Evolutionary conservation across 2,113 vertebrate species (phyloP), one percentile per base, ranked within the genome.

Genomic region (Notarius quadriscutis): DNA sequence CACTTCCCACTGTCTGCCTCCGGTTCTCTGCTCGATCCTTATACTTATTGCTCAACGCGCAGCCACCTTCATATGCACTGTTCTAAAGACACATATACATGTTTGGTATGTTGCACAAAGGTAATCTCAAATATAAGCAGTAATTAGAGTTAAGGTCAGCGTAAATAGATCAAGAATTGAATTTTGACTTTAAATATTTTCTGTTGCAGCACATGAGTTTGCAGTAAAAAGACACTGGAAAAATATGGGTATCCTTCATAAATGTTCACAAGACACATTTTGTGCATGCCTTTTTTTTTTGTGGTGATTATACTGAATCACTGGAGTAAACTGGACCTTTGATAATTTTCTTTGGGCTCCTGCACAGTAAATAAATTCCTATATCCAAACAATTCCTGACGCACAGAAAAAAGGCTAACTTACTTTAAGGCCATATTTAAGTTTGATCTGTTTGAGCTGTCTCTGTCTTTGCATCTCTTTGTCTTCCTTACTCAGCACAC

Each of bases 391-490:
- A 65, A 41, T 17, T 30, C 67, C 14, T 30, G 18, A 17, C 69
- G 18, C 27, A 10, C 14, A 82, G 1, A 20, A 50, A 9, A 79
- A 20, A 18, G 10, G 11, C 27, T 62, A 83, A 93, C 95, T 95
- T 90, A 99, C 98, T 95, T 99, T 97, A 81, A 99, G 96, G 75
- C 98, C 98, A 10, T 99, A 99, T 95, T 98, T 99, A 71, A 97
- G 96, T 91, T 98, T 96, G 94, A 99, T 98, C 92, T 98, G 96
- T 93, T 97, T 99, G 89, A 99, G 95, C 92, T 97, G 97, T 93
- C 97, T 97, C 93, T 97, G 97, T 91, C 98, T 95, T 87, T 97
- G 94, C 50, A 95, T 91, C 84, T 99, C 98, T 91, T 97, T 99
- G 88, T 98, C 97, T 90, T 99, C 97, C 92, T 98, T 99, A 92